A percentile compares a stretch with the other conserved stretches of the same genome.
phyloP scores from a whole-genome alignment of 1,140 invertebrate species.

The Ceratitis capitata region DNA sequence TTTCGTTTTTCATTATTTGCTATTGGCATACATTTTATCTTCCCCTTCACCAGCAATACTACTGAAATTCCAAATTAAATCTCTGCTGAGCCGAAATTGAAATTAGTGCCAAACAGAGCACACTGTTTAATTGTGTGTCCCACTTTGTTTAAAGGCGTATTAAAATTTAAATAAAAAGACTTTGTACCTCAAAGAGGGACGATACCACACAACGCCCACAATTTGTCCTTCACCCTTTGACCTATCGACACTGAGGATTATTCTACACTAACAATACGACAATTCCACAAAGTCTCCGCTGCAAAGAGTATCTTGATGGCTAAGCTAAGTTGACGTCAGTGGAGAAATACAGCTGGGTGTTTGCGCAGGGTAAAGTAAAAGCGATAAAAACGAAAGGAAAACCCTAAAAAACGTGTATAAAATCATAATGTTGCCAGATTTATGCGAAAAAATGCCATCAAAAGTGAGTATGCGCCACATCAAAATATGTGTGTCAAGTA shows the following conservation, averaged over 20 bases:
- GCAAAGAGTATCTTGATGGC: background rate
- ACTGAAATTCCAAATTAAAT: too few species aligned
- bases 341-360: background rate
- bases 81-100: too few species aligned
- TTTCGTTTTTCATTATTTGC: background rate
- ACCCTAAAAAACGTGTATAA: background rate
- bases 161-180: background rate
- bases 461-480: too few species aligned
- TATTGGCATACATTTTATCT: background rate
- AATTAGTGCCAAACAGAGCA: too few species aligned
- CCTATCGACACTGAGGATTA: background rate
- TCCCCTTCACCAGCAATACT: too few species aligned
- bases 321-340: background rate
- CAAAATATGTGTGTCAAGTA: too few species aligned
- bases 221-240: slow-evolving; percentile 34
- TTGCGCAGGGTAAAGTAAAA: background rate
- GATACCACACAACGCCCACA: background rate
- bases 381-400: background rate
- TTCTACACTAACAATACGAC: background rate
- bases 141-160: background rate
- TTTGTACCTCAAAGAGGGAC: background rate
- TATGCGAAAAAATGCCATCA: too few species aligned
- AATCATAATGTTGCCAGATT: background rate
- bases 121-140: slow-evolving; percentile 35
- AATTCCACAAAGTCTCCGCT: too few species aligned